Evolutionary conservation across 2,113 vertebrate species (phyloP), one percentile per base, ranked within the genome.

Genomic region (Gavia stellata): DNA sequence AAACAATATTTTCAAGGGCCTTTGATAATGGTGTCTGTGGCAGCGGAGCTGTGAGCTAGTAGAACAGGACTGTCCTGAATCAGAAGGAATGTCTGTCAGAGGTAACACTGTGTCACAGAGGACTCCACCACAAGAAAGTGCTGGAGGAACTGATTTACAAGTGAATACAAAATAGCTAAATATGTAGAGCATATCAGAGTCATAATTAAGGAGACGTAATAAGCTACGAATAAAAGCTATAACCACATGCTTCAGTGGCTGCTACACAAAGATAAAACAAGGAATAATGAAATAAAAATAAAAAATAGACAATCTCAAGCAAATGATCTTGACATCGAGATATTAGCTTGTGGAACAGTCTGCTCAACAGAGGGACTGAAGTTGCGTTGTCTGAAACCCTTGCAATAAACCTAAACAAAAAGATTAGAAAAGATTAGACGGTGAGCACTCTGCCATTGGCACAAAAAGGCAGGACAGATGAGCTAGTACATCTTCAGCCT

Each of bases 361-460:
- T 90, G 40, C 26, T 75, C 58, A 80, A 58, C 11, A 65, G 62
- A 80, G 5, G 9, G 24, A 49, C 62, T 83, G 53, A 78, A 50
- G 61, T 17, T 66, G 26, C 8, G 79, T 44, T 81, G 47, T 68
- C 73, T 81, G 65, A 91, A 92, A 94, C 5, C 68, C 45, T 80
- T 87, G 44, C 18, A 82, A 61, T 58, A 94, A 87, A 61, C 19
- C 29, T 72, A 79, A 94, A 75, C 25, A 85, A 91, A 95, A 40
- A 79, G n/a, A 81, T 81, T 70, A 92, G 16, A 52, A 79, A 92
- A 85, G 17, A 72, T 79, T 36, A 91, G 47, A 28, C 2, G 2
- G 7, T 50, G 29, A 83, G 6, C 10, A 58, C 23, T 77, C 53
- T 70, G 38, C 4, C 38, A 63, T 19, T 89, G 71, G 66, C 21